phyloP scores from a whole-genome alignment of 2,797 vertebrate genomes.

The Paratrypauchen microcephalus region DNA sequence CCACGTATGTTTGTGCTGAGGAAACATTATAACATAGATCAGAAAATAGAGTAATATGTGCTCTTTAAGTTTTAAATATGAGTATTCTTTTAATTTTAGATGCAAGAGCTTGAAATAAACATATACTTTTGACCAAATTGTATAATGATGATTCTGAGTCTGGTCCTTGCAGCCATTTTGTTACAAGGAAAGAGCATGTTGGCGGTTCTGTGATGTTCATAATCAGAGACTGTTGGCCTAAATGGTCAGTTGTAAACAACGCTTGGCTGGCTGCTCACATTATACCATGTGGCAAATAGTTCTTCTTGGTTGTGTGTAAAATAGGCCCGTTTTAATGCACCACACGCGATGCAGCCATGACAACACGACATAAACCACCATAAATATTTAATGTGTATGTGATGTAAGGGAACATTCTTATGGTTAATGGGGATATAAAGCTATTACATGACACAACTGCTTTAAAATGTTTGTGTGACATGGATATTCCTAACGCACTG shows the following conservation, averaged over 20 bases:
- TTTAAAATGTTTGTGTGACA: conserved; percentile 19
- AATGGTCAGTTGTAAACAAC: conserved; percentile 21
- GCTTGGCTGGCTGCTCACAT: conserved; percentile 39
- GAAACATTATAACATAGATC: too few relatives aligned
- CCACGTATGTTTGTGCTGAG: too few relatives aligned
- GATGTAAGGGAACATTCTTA: conserved; percentile 2
- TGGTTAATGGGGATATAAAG: conserved; percentile 20
- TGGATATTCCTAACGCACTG: conserved; percentile 27
- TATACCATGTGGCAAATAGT: conserved; percentile 27
- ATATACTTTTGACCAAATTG: not conserved
- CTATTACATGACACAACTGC: conserved; percentile 39
- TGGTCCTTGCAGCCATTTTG: conserved; percentile 36
- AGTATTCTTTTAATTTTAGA: not conserved
- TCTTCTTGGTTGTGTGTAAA: conserved; percentile 34
- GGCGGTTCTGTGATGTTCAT: conserved; percentile 32
- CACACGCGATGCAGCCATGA: conserved; percentile 24
- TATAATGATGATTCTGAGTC: conserved; percentile 22
- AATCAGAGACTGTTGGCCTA: conserved; percentile 28
- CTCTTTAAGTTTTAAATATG: not conserved
- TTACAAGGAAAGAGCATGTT: conserved; percentile 31
- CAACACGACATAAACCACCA: conserved; percentile 20
- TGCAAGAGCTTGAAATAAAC: not conserved
- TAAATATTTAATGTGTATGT: conserved; percentile 4
- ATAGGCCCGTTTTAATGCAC: conserved; percentile 21
- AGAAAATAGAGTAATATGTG: too few relatives aligned